phyloP scores from a whole-genome alignment of 1,140 invertebrate species.

The Lepidurus arcticus region DNA sequence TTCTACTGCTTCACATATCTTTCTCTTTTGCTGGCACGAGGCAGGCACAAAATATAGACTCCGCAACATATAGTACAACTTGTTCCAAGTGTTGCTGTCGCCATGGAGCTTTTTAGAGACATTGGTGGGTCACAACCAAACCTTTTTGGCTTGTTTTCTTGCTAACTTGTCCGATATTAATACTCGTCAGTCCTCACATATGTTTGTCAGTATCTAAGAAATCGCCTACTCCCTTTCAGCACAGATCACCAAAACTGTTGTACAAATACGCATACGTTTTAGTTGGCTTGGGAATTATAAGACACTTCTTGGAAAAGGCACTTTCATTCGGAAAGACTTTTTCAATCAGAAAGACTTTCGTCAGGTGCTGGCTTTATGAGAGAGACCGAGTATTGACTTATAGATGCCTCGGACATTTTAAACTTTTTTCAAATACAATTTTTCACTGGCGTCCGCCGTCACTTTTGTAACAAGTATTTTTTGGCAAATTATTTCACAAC shows the following conservation, averaged over 20 bases:
- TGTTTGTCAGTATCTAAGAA: slow-evolving; percentile 13
- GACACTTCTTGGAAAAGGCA: neutral
- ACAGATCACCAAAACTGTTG: neutral
- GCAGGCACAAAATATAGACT: too few species aligned
- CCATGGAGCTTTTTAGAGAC: neutral
- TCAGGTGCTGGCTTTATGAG: neutral
- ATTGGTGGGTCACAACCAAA: neutral
- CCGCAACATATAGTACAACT: too few species aligned
- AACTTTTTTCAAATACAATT: neutral
- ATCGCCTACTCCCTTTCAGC: neutral
- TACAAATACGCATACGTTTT: neutral
- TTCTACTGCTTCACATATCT: too few species aligned
- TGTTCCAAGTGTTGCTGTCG: too few species aligned
- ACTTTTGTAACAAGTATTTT: neutral
- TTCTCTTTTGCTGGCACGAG: too few species aligned
- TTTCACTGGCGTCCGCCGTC: neutral
- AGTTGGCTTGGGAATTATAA: neutral
- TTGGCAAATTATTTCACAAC: slow-evolving; percentile 3
- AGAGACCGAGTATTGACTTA: slow-evolving; percentile 14
- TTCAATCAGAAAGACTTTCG: neutral
- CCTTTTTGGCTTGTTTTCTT: neutral
- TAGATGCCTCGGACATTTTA: neutral
- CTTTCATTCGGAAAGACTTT: neutral
- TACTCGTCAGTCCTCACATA: neutral
- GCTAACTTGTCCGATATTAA: neutral